Percentiles rank a stretch among this genome's conserved stretches.
Evolutionary conservation across 2,888 invertebrate species (phyloP).

Genomic region (Dilophus febrilis): DNA sequence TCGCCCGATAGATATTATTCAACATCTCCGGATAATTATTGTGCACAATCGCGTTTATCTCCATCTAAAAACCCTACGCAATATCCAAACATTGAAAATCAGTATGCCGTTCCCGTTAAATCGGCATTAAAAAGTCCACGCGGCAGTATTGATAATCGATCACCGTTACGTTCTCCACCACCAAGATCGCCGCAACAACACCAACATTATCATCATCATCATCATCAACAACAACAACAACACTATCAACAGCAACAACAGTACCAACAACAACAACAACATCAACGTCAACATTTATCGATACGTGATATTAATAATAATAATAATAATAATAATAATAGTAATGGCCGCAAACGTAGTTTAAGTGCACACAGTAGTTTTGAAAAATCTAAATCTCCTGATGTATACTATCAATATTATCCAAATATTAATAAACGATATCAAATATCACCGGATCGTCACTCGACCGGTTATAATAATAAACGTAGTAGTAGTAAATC

Average conservation of each 20-base stretch:
- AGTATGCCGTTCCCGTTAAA: too few relatives aligned
- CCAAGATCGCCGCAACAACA: neutral
- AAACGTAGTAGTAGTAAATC: slow-evolving; percentile 26
- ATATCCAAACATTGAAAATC: too few relatives aligned
- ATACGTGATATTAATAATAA: too few relatives aligned
- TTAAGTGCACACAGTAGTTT: slow-evolving; percentile 28
- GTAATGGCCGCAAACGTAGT: slow-evolving; percentile 21
- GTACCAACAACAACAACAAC: too few relatives aligned
- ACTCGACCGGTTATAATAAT: slow-evolving; percentile 2
- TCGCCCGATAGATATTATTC: slow-evolving; percentile 18
- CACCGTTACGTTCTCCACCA: slow-evolving; percentile 18
- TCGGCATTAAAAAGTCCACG: slow-evolving; percentile 14
- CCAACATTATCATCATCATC: too few relatives aligned
- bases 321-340: slow-evolving; percentile 14
- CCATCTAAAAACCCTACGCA: too few relatives aligned
- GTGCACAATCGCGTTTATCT: neutral
- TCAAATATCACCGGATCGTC: slow-evolving; percentile 13
- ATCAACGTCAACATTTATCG: too few relatives aligned
- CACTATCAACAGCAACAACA: too few relatives aligned
- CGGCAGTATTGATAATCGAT: slow-evolving; percentile 26
- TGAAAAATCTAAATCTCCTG: slow-evolving; percentile 20
- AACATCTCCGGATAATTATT: too few relatives aligned
- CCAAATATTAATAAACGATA: slow-evolving; percentile 21
- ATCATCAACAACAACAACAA: too few relatives aligned
- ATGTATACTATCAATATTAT: slow-evolving; percentile 27